Evolutionary conservation across 2,888 invertebrate species (phyloP).

Genomic region (Eupithecia inturbata): DNA sequence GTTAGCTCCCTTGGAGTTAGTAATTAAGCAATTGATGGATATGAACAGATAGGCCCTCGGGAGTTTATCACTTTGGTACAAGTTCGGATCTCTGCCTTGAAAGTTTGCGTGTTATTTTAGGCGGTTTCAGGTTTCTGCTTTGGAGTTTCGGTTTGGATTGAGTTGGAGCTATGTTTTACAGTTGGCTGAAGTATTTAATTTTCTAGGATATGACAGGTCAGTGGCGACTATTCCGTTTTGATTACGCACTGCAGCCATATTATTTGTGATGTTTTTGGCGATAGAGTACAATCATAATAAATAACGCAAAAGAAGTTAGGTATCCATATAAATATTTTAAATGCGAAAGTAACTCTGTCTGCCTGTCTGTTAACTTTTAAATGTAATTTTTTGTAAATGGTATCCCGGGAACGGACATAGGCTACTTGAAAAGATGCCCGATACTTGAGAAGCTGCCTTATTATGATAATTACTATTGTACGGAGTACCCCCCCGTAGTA

Average conservation of each 20-base stretch:
- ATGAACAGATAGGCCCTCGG: slow-evolving; percentile 33
- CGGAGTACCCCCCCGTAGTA: no score
- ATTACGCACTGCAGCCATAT: neutral
- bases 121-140: slow-evolving; percentile 22
- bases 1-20: slow-evolving; percentile 14
- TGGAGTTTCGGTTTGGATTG: neutral
- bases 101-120: slow-evolving; percentile 25
- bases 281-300: no score
- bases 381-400: no score
- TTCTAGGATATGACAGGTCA: neutral
- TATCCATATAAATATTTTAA: no score
- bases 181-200: neutral
- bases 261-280: neutral
- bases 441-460: no score
- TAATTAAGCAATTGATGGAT: slow-evolving; percentile 37
- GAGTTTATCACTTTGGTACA: slow-evolving; percentile 33
- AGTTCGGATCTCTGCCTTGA: slow-evolving; percentile 27
- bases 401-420: no score
- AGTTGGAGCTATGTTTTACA: slow-evolving; percentile 1
- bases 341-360: no score
- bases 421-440: no score
- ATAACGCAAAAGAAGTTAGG: no score
- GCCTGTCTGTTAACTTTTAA: no score
- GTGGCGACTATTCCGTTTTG: neutral
- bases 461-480: no score